These are phyloP conservation scores for Oryzias woworae DNA, from an alignment of 2,113 vertebrate genomes.

Conservation along the genomic window DNA sequence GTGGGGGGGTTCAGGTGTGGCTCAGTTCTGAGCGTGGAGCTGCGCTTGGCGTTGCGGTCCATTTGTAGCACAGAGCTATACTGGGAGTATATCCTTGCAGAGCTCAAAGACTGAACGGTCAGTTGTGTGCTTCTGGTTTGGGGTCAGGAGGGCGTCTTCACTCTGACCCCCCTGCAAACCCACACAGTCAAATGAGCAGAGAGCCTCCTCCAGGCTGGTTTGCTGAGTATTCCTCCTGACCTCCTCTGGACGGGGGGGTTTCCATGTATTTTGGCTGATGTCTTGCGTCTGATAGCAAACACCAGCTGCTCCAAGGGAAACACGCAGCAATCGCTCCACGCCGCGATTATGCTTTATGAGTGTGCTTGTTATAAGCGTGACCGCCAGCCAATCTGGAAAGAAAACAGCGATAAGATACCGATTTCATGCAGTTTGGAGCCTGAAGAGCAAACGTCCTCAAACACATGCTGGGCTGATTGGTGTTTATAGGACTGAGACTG, in stretches of 20 bases:
- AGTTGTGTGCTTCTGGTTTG: no score
- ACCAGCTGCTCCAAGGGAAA: constrained; percentile 52
- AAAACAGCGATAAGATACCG: constrained; percentile 52
- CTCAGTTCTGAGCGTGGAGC: no score
- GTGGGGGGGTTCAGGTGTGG: no score
- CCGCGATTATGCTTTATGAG: constrained; percentile 37
- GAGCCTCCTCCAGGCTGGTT: no score
- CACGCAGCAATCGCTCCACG: constrained; percentile 49
- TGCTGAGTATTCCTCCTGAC: constrained; percentile 13
- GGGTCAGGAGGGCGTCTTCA: neutral
- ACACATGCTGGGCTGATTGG: constrained; percentile 19
- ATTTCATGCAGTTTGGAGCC: constrained; percentile 22
- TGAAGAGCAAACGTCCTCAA: neutral
- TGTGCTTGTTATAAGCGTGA: constrained; percentile 10
- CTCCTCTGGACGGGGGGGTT: constrained; percentile 9
- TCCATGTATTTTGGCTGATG: constrained; percentile 39
- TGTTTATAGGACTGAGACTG: constrained; percentile 29
- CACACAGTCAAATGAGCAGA: neutral
- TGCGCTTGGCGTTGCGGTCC: no score
- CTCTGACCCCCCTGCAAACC: constrained; percentile 13
- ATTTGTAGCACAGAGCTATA: no score
- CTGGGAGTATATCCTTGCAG: no score
- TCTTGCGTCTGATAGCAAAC: constrained; percentile 22
- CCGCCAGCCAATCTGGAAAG: constrained; percentile 44
- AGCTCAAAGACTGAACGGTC: no score